Evolutionary conservation across 1,140 invertebrate genomes (phyloP).

Genomic region (Planococcus citri): DNA sequence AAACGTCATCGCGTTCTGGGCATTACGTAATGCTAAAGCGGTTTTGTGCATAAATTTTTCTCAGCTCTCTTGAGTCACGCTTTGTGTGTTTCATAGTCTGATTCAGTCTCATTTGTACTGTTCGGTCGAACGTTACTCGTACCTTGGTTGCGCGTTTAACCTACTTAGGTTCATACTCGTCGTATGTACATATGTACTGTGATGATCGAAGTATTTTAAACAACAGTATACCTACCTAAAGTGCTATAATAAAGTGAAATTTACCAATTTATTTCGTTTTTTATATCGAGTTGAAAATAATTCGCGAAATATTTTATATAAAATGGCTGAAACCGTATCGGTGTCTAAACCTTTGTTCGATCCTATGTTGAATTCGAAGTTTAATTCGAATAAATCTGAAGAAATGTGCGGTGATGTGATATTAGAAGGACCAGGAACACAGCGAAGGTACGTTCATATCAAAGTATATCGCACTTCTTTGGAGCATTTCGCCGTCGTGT

Average conservation of each 20-base stretch:
- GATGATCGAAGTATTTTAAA: not conserved
- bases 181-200: no score
- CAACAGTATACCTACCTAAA: no score
- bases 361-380: not conserved
- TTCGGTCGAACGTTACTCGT: not conserved
- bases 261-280: no score
- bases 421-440: conserved; percentile 42
- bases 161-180: no score
- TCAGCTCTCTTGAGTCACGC: not conserved
- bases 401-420: conserved; percentile 48
- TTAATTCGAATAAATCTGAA: conserved; percentile 35
- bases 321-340: not conserved
- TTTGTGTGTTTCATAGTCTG: not conserved
- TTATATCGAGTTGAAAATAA: no score
- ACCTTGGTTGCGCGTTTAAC: not conserved
- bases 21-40: not conserved
- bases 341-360: not conserved
- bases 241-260: no score
- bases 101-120: not conserved
- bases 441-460: conserved; percentile 46
- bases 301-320: no score
- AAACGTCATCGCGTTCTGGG: not conserved
- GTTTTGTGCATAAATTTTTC: conserved; percentile 7
- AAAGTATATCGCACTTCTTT: conserved; percentile 50
- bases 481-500: conserved; percentile 53